phyloP scores from a whole-genome alignment of 1,140 invertebrate species.

The Tribolium madens region DNA sequence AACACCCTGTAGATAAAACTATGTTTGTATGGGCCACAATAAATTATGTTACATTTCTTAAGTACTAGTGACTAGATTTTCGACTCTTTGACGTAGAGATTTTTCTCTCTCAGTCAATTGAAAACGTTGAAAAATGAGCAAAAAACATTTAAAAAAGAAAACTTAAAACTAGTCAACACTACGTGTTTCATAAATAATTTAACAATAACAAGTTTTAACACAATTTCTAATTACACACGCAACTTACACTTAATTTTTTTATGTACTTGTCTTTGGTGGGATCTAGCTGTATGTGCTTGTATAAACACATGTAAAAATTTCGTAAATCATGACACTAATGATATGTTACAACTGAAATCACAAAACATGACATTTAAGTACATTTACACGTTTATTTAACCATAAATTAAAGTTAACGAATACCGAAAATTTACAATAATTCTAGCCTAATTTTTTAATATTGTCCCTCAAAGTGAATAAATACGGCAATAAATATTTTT shows the following conservation, averaged over 20 bases:
- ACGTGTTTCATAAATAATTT: constrained; percentile 17
- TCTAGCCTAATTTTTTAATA: constrained; percentile 18
- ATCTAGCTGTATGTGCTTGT: constrained; percentile 30
- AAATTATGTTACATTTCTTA: constrained; percentile 30
- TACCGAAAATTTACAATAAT: constrained; percentile 9
- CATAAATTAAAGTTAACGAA: neutral
- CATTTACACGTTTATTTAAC: constrained; percentile 18
- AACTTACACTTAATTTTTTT: constrained; percentile 10
- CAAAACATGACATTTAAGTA: constrained; percentile 28
- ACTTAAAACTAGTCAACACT: constrained; percentile 34
- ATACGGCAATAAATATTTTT: constrained; percentile 11
- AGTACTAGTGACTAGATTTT: constrained; percentile 36
- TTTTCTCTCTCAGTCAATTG: neutral
- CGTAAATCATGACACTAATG: constrained; percentile 18
- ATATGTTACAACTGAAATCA: constrained; percentile 33
- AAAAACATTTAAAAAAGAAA: neutral
- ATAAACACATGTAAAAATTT: constrained; percentile 9
- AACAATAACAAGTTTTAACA: constrained; percentile 5
- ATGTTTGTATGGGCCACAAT: constrained; percentile 30
- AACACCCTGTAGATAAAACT: constrained; percentile 33
- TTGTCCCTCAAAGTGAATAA: constrained; percentile 35
- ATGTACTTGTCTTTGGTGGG: constrained; percentile 32
- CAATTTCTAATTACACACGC: constrained; percentile 11
- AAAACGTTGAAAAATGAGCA: neutral
- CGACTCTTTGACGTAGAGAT: constrained; percentile 16